Percentiles rank a stretch among this genome's conserved stretches.
Conservation (phyloP, 2,888 invertebrate genomes). For the Theretra japonica region DNA sequence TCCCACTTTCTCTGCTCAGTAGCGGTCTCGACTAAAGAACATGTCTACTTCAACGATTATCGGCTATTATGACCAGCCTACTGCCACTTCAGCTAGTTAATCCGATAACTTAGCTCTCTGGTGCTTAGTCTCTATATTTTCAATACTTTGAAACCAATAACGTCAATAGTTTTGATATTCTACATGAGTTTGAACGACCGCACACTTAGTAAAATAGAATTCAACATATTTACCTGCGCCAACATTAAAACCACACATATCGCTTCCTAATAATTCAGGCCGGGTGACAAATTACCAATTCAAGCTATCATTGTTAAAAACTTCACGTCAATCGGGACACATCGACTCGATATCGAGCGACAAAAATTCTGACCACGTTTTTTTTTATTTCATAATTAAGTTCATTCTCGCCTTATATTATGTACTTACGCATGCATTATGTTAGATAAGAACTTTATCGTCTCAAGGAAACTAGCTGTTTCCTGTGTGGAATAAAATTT, state of each 20-base stretch:
- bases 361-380: constrained; percentile 20
- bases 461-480: constrained; percentile 34
- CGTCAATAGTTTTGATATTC: neutral
- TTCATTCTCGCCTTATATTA: constrained; percentile 18
- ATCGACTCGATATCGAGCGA: constrained; percentile 13
- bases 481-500: constrained; percentile 32
- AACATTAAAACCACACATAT: constrained; percentile 17
- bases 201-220: neutral
- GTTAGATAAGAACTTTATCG: constrained; percentile 34
- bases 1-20: neutral
- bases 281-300: constrained; percentile 20
- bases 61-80: neutral
- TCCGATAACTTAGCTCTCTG: neutral
- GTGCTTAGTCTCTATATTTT: neutral
- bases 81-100: neutral
- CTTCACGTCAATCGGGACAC: constrained; percentile 23
- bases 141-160: neutral
- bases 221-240: neutral
- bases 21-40: neutral
- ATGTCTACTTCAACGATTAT: neutral
- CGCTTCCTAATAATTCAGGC: constrained; percentile 1
- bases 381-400: constrained; percentile 27
- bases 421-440: constrained; percentile 24
- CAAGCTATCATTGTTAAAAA: constrained; percentile 22
- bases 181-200: neutral